Conservation (phyloP, 2,797 vertebrate species). For the Sebastes aleutianus region DNA sequence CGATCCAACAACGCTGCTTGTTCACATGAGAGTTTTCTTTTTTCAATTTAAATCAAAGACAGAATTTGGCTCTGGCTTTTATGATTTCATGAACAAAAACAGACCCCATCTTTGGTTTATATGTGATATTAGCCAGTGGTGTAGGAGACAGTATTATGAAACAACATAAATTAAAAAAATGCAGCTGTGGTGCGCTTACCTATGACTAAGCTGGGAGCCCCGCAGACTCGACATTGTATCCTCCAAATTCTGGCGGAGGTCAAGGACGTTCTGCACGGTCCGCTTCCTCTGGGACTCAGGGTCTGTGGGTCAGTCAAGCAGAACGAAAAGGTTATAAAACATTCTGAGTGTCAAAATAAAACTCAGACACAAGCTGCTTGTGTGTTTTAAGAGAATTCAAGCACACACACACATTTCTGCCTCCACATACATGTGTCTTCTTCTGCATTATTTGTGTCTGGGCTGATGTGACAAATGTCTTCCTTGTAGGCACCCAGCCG, state of each 20-base stretch:
- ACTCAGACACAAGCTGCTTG: background rate
- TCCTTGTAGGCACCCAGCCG: constrained; percentile 26
- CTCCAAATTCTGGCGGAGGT: constrained; percentile 98
- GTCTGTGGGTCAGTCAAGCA: constrained; percentile 79
- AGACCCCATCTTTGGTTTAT: background rate
- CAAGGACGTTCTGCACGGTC: constrained; percentile 97
- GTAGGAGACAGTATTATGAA: background rate
- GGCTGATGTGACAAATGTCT: constrained; percentile 33
- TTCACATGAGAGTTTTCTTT: constrained; percentile 1
- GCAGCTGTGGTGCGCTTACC: constrained; percentile 76
- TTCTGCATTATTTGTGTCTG: constrained; percentile 9
- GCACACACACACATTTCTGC: background rate
- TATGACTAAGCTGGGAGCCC: constrained; percentile 95
- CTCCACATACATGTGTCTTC: background rate
- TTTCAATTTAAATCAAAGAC: background rate
- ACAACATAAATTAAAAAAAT: background rate
- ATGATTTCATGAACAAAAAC: background rate
- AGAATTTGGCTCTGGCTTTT: background rate
- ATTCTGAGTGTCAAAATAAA: constrained; percentile 31
- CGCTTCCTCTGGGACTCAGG: constrained; percentile 98
- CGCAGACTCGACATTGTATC: constrained; percentile 98
- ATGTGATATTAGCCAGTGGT: background rate
- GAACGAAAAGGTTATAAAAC: constrained; percentile 44
- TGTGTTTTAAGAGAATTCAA: background rate
- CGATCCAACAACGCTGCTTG: constrained; percentile 24